Conservation (phyloP, 1,140 invertebrate species). For the Galleria mellonella region DNA sequence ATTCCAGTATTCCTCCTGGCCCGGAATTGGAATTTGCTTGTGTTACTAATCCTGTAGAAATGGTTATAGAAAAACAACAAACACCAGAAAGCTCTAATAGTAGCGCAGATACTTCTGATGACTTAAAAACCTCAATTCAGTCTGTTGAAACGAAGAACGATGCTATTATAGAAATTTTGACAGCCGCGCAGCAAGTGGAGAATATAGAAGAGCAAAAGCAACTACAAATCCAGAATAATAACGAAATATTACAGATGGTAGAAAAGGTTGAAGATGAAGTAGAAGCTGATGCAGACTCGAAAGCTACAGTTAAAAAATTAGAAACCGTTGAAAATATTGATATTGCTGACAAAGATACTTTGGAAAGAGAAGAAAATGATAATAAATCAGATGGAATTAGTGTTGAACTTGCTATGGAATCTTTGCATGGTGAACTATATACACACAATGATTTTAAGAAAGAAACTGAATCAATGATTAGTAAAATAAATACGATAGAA, state of each 20-base stretch:
- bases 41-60: constrained; percentile 22
- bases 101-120: constrained; percentile 5
- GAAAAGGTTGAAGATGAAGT: constrained; percentile 6
- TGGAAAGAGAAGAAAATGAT: constrained; percentile 1
- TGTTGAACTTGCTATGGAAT: too few relatives aligned
- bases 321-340: constrained; percentile 10
- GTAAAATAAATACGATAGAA: background rate
- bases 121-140: too few relatives aligned
- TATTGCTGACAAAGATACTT: constrained; percentile 1
- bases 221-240: background rate
- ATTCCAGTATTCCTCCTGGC: constrained; percentile 57
- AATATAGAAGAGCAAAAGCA: constrained; percentile 5
- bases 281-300: constrained; percentile 8
- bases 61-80: constrained; percentile 1
- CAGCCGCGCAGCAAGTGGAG: constrained; percentile 9
- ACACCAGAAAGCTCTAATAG: background rate
- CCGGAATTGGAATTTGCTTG: constrained; percentile 69
- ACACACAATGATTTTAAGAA: background rate
- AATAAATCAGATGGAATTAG: too few relatives aligned
- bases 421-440: too few relatives aligned
- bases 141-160: constrained; percentile 2
- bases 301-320: constrained; percentile 8
- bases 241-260: constrained; percentile 4
- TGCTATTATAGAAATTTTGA: constrained; percentile 7
- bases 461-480: background rate